phyloP scores from a whole-genome alignment of 1,140 invertebrate genomes.

The Macrostomum lignano region DNA sequence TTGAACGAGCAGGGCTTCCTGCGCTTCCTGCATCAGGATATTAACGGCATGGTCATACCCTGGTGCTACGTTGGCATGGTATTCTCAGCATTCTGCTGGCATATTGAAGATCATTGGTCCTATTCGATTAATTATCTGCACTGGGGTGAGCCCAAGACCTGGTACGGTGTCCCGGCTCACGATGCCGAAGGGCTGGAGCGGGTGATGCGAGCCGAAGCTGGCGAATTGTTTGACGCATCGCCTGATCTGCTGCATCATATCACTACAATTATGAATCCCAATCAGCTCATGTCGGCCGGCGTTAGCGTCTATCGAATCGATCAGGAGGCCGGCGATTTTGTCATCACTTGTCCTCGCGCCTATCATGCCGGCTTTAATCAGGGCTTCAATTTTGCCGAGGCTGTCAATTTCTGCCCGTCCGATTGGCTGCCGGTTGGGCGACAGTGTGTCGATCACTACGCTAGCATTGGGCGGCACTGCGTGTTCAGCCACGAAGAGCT shows the following conservation, averaged over 20 bases:
- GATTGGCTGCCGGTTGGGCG: conserved; percentile 90
- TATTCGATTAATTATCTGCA: conserved; percentile 98
- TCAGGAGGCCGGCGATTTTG: conserved; percentile 90
- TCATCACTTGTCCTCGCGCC: conserved; percentile 86
- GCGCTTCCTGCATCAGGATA: conserved; percentile 80
- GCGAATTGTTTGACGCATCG: conserved; percentile 57
- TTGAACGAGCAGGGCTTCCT: conserved; percentile 64
- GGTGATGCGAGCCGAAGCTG: conserved; percentile 68
- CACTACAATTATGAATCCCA: conserved; percentile 96
- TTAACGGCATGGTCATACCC: conserved; percentile 66
- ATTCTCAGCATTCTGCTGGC: conserved; percentile 98
- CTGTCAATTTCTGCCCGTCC: conserved; percentile 91
- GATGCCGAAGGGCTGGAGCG: conserved; percentile 73
- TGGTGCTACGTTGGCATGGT: conserved; percentile 99
- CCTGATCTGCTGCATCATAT: conserved; percentile 85
- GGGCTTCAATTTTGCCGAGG: conserved; percentile 97
- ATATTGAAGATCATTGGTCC: conserved; percentile 99
- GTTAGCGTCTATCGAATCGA: conserved; percentile 41
- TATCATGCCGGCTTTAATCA: conserved; percentile 99
- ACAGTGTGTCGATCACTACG: conserved; percentile 75
- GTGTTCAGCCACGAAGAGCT: conserved; percentile 98
- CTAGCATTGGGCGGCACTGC: conserved; percentile 60
- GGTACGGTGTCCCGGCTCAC: conserved; percentile 77
- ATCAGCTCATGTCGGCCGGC: conserved; percentile 58
- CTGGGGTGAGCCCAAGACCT: conserved; percentile 57